Conservation (phyloP, 2,888 invertebrate species). For the Caenorhabditis japonica region DNA sequence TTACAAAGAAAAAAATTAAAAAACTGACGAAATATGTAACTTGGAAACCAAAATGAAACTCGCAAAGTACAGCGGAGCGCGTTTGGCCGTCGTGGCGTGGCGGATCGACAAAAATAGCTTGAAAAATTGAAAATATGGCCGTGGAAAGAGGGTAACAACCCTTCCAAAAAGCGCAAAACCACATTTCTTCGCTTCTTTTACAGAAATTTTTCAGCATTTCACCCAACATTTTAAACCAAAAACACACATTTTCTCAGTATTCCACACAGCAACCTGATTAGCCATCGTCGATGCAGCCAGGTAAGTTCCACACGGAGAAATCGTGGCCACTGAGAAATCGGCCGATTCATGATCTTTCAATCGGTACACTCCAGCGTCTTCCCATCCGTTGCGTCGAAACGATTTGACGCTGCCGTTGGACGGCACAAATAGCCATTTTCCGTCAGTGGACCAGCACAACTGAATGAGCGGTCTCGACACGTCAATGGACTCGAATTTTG, state of each 20-base stretch:
- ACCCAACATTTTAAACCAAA: no score
- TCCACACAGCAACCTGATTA: conserved; percentile 52
- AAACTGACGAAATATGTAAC: no score
- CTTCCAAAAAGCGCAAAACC: no score
- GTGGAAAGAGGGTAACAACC: no score
- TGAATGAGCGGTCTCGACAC: conserved; percentile 28
- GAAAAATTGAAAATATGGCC: no score
- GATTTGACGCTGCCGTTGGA: conserved; percentile 43
- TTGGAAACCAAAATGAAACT: no score
- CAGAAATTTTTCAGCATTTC: no score
- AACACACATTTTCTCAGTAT: conserved; percentile 14
- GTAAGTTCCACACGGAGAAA: conserved; percentile 49
- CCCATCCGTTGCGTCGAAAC: conserved; percentile 14
- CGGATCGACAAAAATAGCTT: no score
- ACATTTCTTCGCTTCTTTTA: no score
- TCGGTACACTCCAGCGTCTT: conserved; percentile 12
- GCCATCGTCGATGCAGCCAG: conserved; percentile 51
- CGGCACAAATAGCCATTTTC: conserved; percentile 45
- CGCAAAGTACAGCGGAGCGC: no score
- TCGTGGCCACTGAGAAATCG: conserved; percentile 15
- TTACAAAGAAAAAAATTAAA: no score
- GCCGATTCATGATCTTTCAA: background rate
- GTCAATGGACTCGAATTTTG: conserved; percentile 43
- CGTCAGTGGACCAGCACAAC: conserved; percentile 46
- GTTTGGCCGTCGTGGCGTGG: no score